These are phyloP conservation scores for Naso thynnoides DNA, from an alignment of 2,797 vertebrate genomes.

Conservation along the genomic window DNA sequence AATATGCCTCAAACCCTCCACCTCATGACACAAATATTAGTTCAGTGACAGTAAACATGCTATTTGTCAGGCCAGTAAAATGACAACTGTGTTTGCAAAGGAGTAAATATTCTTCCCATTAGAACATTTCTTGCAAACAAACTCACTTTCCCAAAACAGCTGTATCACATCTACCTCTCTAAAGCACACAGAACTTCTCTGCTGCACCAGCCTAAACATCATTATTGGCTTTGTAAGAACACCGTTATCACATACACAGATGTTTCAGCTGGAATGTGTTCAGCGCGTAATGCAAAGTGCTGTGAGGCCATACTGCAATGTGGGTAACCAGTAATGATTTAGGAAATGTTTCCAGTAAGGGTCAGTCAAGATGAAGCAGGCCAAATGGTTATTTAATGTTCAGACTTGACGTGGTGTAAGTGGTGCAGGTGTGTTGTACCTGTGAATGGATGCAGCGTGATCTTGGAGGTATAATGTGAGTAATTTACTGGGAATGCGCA, in stretches of 20 bases:
- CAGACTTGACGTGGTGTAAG: neutral
- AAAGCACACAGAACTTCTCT: conserved; percentile 3
- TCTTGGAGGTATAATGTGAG: neutral
- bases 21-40: conserved; percentile 52
- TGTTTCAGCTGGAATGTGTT: conserved; percentile 37
- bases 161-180: conserved; percentile 11
- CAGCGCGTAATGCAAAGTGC: conserved; percentile 15
- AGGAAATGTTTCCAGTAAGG: conserved; percentile 9
- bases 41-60: conserved; percentile 45
- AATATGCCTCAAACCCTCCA: conserved; percentile 8
- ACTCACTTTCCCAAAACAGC: conserved; percentile 18
- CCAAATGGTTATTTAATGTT: conserved; percentile 10
- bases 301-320: neutral
- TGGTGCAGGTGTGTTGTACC: neutral
- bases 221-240: conserved; percentile 12
- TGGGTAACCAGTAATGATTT: conserved; percentile 17
- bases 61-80: conserved; percentile 18
- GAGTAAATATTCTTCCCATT: conserved; percentile 50
- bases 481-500: neutral
- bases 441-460: neutral
- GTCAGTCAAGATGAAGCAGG: neutral
- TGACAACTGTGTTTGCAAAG: conserved; percentile 18
- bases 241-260: conserved; percentile 31
- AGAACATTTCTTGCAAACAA: conserved; percentile 24
- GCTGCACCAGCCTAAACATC: conserved; percentile 12